phyloP scores from a whole-genome alignment of 1,140 invertebrate species.

The Drosophila subpulchrella region DNA sequence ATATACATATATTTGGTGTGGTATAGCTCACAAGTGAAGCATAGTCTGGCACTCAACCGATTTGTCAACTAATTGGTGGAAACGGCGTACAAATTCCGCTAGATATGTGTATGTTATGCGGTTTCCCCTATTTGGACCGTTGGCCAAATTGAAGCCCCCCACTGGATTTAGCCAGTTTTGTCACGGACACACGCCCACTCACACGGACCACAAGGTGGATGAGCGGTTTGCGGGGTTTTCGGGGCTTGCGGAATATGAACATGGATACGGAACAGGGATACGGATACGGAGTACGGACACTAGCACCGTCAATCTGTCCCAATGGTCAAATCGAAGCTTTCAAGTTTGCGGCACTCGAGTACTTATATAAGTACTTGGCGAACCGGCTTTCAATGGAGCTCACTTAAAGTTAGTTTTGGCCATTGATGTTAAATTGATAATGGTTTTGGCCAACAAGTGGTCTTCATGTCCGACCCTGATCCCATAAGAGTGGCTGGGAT shows the following conservation, averaged over 20 bases:
- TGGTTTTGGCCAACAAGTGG: conserved; percentile 35
- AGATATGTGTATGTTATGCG: conserved; percentile 58
- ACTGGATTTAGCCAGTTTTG: conserved; percentile 49
- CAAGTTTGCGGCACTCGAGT: conserved; percentile 34
- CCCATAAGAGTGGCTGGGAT: neutral
- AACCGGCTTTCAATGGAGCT: neutral
- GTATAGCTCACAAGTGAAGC: conserved; percentile 21
- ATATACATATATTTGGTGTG: too few relatives aligned
- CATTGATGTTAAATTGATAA: conserved; percentile 38
- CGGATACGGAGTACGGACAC: neutral
- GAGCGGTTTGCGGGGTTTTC: too few relatives aligned
- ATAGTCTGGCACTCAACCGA: conserved; percentile 45
- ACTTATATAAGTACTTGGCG: conserved; percentile 18
- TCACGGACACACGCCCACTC: conserved; percentile 14
- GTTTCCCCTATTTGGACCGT: conserved; percentile 35
- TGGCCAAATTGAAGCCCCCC: conserved; percentile 29
- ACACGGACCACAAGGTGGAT: neutral
- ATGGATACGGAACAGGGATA: neutral
- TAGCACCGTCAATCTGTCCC: conserved; percentile 40
- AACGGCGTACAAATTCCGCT: conserved; percentile 43
- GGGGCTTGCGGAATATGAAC: neutral
- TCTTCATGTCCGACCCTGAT: conserved; percentile 15
- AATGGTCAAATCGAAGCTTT: conserved; percentile 43
- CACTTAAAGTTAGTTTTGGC: conserved; percentile 26
- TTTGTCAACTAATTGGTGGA: conserved; percentile 62